Evolutionary conservation across 64 coral and sea anemone genomes (phyloP), one percentile per base, ranked within the genome.

Genomic region (Porites lutea): DNA sequence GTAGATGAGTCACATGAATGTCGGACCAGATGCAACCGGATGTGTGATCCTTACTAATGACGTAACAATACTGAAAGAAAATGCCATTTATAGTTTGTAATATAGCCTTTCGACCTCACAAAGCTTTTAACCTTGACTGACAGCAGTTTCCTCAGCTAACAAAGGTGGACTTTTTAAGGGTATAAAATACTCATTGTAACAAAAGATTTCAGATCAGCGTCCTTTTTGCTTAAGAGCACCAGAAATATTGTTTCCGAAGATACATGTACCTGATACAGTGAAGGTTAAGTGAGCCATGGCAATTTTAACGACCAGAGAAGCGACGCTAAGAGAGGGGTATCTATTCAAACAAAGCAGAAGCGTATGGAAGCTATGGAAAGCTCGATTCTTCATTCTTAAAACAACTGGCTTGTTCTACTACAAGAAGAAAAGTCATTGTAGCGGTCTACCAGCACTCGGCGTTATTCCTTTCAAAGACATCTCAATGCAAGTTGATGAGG

Each of bases 321-420:
- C 82, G 16, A 90, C 93, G 57, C 75, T 97, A 21, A 90, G 87
- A 61, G 97, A 99, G 65, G 97, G 97, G 15, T 99, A 99, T 76
- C 71, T 99, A 66, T 99, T 99, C 60, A 99, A 99, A 83, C 97
- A 99, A 88, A 99, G 97, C 83, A 83, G 95, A 71, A 92, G 61
- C 71, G 94, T 99, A 19, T 96, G 94, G 91, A 99, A 96, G 47
- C 89, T 96, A 18, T 99, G 97, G 97, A 99, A 99, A 78, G 92
- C 97, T 4, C 59, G 97, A 86, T 99, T 96, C 20, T 99, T 99
- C 51, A 93, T 99, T 16, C 91, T 99, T 11, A 89, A 91, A 51
- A 99, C 78, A 49, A 96, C 92, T 20, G 97, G 97, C 14, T 79
- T 99, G 52, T 77, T 96, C 69, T 99, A 99, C 69, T 99, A 91